Conservation (phyloP, 2,888 invertebrate species). For the Stegana nigrithorax region DNA sequence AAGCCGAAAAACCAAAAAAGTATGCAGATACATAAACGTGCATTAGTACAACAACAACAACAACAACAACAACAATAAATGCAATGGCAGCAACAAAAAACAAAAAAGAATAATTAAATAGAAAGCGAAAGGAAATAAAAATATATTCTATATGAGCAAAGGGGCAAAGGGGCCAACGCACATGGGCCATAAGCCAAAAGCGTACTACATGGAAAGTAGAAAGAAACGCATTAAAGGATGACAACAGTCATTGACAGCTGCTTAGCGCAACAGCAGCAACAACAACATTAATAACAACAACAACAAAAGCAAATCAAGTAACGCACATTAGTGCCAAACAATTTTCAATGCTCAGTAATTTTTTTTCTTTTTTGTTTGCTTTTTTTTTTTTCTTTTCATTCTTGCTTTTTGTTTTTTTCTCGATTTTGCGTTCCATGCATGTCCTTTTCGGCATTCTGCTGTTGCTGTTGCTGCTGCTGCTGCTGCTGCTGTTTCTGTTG, state of each 20-base stretch:
- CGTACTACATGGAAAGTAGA: too few species aligned
- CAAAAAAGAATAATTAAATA: neutral
- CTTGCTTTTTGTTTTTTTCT: neutral
- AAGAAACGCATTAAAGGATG: neutral
- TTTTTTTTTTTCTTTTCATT: neutral
- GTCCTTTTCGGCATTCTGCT: neutral
- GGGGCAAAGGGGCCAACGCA: too few species aligned
- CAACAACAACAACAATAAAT: neutral
- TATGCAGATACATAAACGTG: neutral
- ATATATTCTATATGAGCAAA: too few species aligned
- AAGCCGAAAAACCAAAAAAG: too few species aligned
- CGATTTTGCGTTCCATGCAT: neutral
- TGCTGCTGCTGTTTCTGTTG: neutral
- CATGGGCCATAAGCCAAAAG: too few species aligned
- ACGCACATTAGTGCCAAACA: neutral
- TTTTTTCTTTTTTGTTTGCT: neutral
- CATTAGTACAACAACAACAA: neutral
- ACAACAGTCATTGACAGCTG: conserved; percentile 2
- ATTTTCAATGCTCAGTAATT: neutral
- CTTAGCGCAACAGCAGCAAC: neutral
- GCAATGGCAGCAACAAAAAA: neutral
- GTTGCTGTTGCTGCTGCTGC: neutral
- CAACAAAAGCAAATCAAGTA: neutral
- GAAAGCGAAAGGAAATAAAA: neutral
- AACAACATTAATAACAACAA: neutral